phyloP scores from a whole-genome alignment of 2,113 vertebrate species.

The Dryoscopus gambensis region DNA sequence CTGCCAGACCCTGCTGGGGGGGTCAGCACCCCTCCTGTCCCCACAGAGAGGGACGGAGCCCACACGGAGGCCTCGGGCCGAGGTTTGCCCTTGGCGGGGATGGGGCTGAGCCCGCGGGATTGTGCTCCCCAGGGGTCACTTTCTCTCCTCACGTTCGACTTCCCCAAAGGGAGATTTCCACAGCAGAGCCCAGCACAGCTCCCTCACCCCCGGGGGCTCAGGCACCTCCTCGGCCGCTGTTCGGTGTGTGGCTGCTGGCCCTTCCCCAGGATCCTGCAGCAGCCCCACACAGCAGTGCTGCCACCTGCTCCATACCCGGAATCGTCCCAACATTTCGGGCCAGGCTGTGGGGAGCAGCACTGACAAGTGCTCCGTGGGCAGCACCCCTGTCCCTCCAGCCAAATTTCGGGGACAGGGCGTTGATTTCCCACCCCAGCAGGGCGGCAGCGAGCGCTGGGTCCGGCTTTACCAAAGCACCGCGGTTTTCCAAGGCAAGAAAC shows the following conservation, averaged over 20 bases:
- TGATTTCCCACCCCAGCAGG: neutral
- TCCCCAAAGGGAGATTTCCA: neutral
- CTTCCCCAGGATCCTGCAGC: neutral
- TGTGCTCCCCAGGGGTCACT: neutral
- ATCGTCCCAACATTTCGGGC: rapidly evolving
- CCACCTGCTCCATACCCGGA: rapidly evolving
- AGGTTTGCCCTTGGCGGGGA: rapidly evolving
- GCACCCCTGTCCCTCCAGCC: rapidly evolving
- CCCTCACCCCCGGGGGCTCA: rapidly evolving
- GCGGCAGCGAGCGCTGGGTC: rapidly evolving
- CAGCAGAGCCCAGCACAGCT: neutral
- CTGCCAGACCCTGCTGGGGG: neutral
- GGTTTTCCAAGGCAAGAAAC: rapidly evolving
- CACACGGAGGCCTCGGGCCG: rapidly evolving
- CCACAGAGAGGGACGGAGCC: rapidly evolving
- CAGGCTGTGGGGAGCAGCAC: neutral
- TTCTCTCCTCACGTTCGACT: neutral
- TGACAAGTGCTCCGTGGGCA: rapidly evolving
- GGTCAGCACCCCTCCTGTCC: neutral
- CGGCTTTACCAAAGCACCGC: rapidly evolving
- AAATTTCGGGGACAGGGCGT: rapidly evolving
- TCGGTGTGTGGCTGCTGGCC: neutral
- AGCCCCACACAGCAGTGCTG: neutral
- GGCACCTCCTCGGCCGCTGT: rapidly evolving
- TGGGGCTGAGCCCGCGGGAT: neutral